Evolutionary conservation across 1,140 invertebrate genomes (phyloP).

Genomic region (Linepithema humile): DNA sequence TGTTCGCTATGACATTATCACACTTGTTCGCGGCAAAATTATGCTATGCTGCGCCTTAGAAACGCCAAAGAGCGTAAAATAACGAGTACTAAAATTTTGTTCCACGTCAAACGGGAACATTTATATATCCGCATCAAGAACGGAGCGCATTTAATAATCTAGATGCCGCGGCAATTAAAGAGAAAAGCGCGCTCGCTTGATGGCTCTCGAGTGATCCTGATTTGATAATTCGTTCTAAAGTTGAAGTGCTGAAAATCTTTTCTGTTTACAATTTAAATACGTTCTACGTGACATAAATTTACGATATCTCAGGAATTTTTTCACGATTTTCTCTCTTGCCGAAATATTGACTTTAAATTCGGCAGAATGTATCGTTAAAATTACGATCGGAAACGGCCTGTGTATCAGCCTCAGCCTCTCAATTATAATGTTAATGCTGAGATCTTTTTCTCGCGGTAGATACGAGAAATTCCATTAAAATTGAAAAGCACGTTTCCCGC

Average conservation of each 20-base stretch:
- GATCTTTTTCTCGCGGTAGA: no score
- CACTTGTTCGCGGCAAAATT: slow-evolving; percentile 38
- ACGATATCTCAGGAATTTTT: neutral
- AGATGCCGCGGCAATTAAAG: slow-evolving; percentile 18
- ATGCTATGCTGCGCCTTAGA: neutral
- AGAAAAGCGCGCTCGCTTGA: neutral
- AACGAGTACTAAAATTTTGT: slow-evolving; percentile 22
- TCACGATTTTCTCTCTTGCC: neutral
- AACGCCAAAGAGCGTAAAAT: neutral
- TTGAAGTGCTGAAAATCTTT: neutral
- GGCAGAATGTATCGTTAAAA: neutral
- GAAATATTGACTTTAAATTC: neutral
- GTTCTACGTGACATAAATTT: neutral
- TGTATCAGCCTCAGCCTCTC: neutral
- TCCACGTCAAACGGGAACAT: neutral
- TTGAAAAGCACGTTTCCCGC: slow-evolving; percentile 9
- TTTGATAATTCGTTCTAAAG: neutral
- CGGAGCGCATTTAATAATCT: neutral
- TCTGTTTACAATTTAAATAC: neutral
- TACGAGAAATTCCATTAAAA: no score
- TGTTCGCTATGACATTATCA: slow-evolving; percentile 37
- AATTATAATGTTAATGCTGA: no score
- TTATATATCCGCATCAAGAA: neutral
- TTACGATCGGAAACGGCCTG: neutral
- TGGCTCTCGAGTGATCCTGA: neutral